Percentiles rank a stretch among this genome's conserved stretches.
Evolutionary conservation across 2,797 vertebrate genomes (phyloP).

Genomic region (Amazona ochrocephala): DNA sequence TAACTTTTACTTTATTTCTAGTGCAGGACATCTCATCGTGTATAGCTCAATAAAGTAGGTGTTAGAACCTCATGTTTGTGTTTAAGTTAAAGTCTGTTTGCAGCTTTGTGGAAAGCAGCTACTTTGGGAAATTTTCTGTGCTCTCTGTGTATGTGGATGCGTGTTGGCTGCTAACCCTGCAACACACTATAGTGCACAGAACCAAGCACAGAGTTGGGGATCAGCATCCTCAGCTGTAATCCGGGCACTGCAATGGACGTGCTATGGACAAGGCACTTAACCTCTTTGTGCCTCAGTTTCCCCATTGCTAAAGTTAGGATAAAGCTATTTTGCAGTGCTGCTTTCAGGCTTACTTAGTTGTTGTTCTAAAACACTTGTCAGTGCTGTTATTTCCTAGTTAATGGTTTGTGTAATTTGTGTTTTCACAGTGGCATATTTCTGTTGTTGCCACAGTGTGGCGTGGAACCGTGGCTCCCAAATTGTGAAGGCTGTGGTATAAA

Average conservation of each 20-base stretch:
- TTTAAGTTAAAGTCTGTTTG: background rate
- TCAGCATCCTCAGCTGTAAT: background rate
- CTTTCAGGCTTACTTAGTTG: conserved; percentile 31
- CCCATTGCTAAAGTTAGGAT: conserved; percentile 5
- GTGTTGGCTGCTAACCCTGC: conserved; percentile 8
- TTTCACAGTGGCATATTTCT: background rate
- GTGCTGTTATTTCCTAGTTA: conserved; percentile 22
- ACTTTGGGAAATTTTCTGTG: background rate
- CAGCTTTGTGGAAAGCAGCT: conserved; percentile 39
- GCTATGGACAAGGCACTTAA: background rate
- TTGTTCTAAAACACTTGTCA: background rate
- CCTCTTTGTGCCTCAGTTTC: conserved; percentile 31
- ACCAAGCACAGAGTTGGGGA: background rate
- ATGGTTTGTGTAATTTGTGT: background rate
- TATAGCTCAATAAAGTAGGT: conserved; percentile 55
- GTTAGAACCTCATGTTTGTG: background rate
- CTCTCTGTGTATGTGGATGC: background rate
- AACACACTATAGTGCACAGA: background rate
- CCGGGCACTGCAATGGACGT: background rate
- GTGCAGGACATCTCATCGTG: conserved; percentile 27
- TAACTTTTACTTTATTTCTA: conserved; percentile 53
- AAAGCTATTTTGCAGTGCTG: conserved; percentile 22
- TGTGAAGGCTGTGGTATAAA: background rate
- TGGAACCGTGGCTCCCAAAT: background rate
- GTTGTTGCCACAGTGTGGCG: background rate